phyloP scores from a whole-genome alignment of 2,797 vertebrate genomes.

The Cynodonichthys magdalenae region DNA sequence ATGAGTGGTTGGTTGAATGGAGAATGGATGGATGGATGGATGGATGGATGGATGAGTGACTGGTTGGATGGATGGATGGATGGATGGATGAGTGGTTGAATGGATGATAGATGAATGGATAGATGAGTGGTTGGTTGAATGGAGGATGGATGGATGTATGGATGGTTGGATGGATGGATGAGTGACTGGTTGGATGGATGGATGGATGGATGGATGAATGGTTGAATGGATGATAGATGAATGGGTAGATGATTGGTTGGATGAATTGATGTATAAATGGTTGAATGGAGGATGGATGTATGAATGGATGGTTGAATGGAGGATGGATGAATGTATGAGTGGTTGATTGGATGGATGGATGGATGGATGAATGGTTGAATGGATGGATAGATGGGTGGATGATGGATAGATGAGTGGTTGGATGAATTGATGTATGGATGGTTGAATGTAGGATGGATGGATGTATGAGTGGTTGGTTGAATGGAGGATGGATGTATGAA shows the following conservation, averaged over 20 bases:
- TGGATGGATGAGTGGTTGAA: neutral
- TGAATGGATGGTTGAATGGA: neutral
- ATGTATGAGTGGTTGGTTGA: neutral
- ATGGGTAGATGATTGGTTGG: neutral
- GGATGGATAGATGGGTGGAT: neutral
- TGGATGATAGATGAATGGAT: no score
- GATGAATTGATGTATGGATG: neutral
- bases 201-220: neutral
- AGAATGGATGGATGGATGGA: no score
- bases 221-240: neutral
- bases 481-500: neutral
- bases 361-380: neutral
- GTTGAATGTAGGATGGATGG: neutral
- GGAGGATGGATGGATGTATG: neutral
- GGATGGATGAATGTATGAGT: neutral
- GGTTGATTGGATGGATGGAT: neutral
- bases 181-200: no score
- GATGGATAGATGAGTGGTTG: neutral
- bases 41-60: neutral
- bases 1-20: neutral
- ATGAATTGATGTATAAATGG: neutral
- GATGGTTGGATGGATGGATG: neutral
- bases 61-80: neutral
- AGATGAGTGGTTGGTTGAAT: neutral
- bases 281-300: neutral